A percentile compares a stretch with the other conserved stretches of the same genome.
These are phyloP conservation scores for Corydoras sp. DNA, from an alignment of 2,113 vertebrate genomes.

Conservation along the genomic window DNA sequence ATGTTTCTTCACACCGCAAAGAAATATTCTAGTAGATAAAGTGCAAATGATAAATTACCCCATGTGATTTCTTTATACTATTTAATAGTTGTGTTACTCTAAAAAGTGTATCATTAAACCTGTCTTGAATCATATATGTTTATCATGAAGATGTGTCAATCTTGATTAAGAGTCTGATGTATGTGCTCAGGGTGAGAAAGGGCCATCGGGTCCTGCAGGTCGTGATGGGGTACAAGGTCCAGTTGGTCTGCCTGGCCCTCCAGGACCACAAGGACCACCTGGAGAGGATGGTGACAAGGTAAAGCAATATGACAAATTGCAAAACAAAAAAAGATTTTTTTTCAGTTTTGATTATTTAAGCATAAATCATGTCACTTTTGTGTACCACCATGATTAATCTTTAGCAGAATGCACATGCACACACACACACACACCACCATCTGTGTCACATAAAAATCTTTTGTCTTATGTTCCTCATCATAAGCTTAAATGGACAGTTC, in stretches of 20 bases:
- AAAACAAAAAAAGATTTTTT: neutral
- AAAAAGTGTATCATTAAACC: too few relatives aligned
- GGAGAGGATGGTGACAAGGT: conserved; percentile 99
- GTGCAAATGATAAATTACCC: too few relatives aligned
- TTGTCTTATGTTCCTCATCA: conserved; percentile 48
- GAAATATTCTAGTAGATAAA: too few relatives aligned
- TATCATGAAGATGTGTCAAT: neutral
- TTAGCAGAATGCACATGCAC: conserved; percentile 29
- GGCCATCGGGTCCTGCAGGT: conserved; percentile 89
- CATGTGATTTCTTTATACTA: too few relatives aligned
- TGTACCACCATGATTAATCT: conserved; percentile 40
- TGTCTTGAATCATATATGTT: neutral
- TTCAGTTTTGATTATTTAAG: neutral
- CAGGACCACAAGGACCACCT: conserved; percentile 89
- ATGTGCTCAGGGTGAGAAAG: conserved; percentile 85
- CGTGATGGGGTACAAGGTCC: conserved; percentile 94
- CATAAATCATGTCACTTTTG: neutral
- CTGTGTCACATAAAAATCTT: conserved; percentile 44
- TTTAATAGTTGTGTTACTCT: too few relatives aligned
- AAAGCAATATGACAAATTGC: neutral
- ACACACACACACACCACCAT: conserved; percentile 30
- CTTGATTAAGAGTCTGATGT: neutral
- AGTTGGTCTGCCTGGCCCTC: conserved; percentile 90
- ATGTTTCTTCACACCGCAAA: too few relatives aligned
- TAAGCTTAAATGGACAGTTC: conserved; percentile 41